Percentiles rank a stretch among this genome's conserved stretches.
Evolutionary conservation across 2,113 vertebrate species (phyloP).

Genomic region (Hypomesus transpacificus): DNA sequence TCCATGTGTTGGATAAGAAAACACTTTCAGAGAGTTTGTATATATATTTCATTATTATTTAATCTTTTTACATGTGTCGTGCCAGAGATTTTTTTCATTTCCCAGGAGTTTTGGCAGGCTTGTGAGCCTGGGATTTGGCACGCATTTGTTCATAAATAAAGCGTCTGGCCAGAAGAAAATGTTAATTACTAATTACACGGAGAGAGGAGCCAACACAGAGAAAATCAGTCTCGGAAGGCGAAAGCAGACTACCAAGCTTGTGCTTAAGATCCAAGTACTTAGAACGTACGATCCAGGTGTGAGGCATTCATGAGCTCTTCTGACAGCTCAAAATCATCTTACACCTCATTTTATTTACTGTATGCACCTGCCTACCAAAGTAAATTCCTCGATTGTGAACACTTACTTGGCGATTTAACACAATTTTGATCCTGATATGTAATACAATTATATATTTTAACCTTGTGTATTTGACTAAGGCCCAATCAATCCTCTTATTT

Average conservation of each 20-base stretch:
- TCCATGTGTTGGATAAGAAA: not conserved
- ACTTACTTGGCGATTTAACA: too few species aligned
- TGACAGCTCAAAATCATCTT: too few species aligned
- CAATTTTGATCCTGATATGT: too few species aligned
- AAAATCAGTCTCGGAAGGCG: not conserved
- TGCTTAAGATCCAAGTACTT: too few species aligned
- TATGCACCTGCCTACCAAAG: too few species aligned
- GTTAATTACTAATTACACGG: slow-evolving; percentile 4
- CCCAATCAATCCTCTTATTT: too few species aligned
- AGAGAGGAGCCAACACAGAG: not conserved
- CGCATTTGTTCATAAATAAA: not conserved
- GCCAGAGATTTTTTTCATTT: not conserved
- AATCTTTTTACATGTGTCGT: not conserved
- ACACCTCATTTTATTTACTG: too few species aligned
- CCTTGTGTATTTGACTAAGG: too few species aligned
- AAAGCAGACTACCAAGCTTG: not conserved
- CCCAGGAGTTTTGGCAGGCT: not conserved
- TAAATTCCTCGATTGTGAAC: too few species aligned
- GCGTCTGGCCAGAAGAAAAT: not conserved
- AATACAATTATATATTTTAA: too few species aligned
- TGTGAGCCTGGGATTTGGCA: not conserved
- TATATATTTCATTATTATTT: not conserved
- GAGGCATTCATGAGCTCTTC: too few species aligned
- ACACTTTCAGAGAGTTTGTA: not conserved
- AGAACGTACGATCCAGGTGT: too few species aligned